These are phyloP conservation scores for Drosophila neotestacea DNA, from an alignment of 2,888 invertebrate species.

Conservation along the genomic window DNA sequence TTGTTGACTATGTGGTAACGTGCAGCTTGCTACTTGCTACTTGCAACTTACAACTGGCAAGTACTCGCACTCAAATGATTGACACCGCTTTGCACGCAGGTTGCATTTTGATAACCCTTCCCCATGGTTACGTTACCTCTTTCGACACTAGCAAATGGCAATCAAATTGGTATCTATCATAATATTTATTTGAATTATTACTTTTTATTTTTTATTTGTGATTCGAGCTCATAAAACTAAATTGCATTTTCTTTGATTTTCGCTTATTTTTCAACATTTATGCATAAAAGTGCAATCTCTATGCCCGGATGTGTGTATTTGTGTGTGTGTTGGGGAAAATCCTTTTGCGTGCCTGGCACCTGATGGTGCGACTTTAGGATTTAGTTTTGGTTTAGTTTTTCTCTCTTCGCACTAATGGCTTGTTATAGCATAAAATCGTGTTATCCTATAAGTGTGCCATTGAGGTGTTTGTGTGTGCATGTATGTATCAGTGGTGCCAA, in stretches of 20 bases:
- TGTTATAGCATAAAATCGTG: slow-evolving; percentile 63
- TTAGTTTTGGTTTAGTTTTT: slow-evolving; percentile 34
- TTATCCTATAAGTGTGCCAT: slow-evolving; percentile 37
- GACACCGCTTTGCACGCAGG: slow-evolving; percentile 73
- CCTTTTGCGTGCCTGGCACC: slow-evolving; percentile 68
- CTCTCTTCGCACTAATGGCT: slow-evolving; percentile 50
- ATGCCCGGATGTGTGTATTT: slow-evolving; percentile 1
- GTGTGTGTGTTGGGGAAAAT: slow-evolving; percentile 11
- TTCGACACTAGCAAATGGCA: slow-evolving; percentile 40
- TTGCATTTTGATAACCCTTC: slow-evolving; percentile 63
- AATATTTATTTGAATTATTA: slow-evolving; percentile 61
- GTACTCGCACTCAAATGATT: slow-evolving; percentile 52
- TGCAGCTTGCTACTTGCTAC: slow-evolving; percentile 26
- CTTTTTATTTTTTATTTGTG: slow-evolving; percentile 40
- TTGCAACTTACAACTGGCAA: slow-evolving; percentile 31
- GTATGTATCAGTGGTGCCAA: neutral
- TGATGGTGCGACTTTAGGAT: slow-evolving; percentile 50
- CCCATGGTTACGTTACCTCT: neutral
- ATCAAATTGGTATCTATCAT: slow-evolving; percentile 60
- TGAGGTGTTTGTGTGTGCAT: neutral
- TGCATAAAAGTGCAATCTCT: slow-evolving; percentile 54
- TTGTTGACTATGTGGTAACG: slow-evolving; percentile 44
- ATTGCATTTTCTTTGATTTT: slow-evolving; percentile 66
- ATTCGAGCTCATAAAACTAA: slow-evolving; percentile 64
- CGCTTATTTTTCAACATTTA: slow-evolving; percentile 43